Conservation (phyloP, 2,888 invertebrate species). For the Drosophila aldrichi region DNA sequence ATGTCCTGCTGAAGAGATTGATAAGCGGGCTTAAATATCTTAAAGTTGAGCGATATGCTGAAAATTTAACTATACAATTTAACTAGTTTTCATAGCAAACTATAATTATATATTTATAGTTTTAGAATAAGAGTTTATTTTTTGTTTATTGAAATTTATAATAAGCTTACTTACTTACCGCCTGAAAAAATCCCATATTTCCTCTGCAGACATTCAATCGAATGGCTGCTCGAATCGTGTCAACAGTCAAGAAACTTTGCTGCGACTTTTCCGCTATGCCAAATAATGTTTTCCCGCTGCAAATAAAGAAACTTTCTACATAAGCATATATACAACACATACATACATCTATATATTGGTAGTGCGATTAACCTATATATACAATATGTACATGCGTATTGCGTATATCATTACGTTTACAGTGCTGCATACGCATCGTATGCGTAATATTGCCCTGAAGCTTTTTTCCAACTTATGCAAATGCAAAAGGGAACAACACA, state of each 20-base stretch:
- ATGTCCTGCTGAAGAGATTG: constrained; percentile 27
- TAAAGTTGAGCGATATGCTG: neutral
- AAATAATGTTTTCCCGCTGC: neutral
- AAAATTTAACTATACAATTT: too few relatives aligned
- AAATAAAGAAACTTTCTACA: constrained; percentile 11
- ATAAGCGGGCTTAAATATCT: constrained; percentile 11
- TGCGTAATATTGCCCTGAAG: constrained; percentile 69
- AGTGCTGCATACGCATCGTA: constrained; percentile 53
- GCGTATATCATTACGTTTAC: constrained; percentile 21
- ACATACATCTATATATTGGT: neutral
- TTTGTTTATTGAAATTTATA: neutral
- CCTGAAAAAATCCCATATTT: neutral
- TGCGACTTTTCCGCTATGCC: neutral
- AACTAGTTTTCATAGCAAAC: too few relatives aligned
- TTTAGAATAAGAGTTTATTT: neutral
- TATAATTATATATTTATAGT: neutral
- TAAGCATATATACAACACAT: neutral
- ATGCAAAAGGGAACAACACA: constrained; percentile 31
- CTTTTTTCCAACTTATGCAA: constrained; percentile 70
- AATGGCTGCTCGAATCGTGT: constrained; percentile 7
- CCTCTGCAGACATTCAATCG: neutral
- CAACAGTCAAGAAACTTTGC: constrained; percentile 14
- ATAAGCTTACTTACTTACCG: neutral
- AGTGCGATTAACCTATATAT: constrained; percentile 12
- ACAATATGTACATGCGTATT: constrained; percentile 9